A percentile compares a stretch with the other conserved stretches of the same genome.
phyloP scores from a whole-genome alignment of 2,797 vertebrate genomes.

The Rhynchonycteris naso region DNA sequence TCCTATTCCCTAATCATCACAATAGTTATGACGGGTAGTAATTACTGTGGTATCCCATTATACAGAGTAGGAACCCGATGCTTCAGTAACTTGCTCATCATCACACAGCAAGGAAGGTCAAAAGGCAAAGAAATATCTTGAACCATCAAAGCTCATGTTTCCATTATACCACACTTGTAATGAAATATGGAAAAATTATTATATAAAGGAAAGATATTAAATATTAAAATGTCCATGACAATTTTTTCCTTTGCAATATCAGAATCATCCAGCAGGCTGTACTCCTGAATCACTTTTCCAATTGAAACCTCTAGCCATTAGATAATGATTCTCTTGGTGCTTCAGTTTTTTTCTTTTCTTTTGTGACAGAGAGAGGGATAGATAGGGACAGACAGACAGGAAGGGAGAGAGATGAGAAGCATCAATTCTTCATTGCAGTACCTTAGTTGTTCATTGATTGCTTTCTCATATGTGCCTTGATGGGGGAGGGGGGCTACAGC shows the following conservation, averaged over 20 bases:
- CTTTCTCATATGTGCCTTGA: no score
- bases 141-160: neutral
- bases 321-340: neutral
- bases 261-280: constrained; percentile 83
- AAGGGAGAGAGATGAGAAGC: no score
- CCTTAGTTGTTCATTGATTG: no score
- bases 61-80: neutral
- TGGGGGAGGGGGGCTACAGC: no score
- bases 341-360: neutral
- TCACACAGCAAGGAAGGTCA: neutral
- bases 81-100: neutral
- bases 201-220: neutral
- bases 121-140: neutral
- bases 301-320: neutral
- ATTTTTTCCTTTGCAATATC: constrained; percentile 77
- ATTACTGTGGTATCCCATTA: neutral
- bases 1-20: constrained; percentile 2
- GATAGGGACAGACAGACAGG: no score
- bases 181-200: neutral
- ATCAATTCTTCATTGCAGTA: no score
- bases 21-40: neutral
- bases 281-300: constrained; percentile 74
- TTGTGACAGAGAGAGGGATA: neutral
- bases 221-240: neutral
- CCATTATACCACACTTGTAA: neutral